A percentile compares a stretch with the other conserved stretches of the same genome.
Evolutionary conservation across 2,888 invertebrate genomes (phyloP).

Genomic region (Volucella zonaria): DNA sequence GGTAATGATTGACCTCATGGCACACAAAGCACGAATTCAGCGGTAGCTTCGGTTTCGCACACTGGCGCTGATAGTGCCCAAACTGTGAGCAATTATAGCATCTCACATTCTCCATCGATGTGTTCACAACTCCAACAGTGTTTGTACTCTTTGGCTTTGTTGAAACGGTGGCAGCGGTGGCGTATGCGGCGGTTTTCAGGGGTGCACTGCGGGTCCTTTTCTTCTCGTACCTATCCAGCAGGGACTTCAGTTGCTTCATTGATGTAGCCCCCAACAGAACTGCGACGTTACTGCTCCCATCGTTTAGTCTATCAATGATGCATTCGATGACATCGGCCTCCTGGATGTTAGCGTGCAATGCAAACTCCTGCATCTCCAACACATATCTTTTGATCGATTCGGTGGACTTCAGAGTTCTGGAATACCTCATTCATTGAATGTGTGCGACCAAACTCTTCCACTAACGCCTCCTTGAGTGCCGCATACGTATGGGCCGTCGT

Average conservation of each 20-base stretch:
- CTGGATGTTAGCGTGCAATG: conserved; percentile 10
- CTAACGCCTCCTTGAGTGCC: conserved; percentile 1
- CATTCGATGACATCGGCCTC: conserved; percentile 40
- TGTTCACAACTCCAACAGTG: neutral
- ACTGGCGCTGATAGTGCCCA: neutral
- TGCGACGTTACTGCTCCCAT: neutral
- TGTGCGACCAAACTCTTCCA: conserved; percentile 26
- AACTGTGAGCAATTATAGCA: neutral
- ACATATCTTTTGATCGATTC: conserved; percentile 42
- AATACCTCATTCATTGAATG: conserved; percentile 24
- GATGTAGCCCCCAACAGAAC: neutral
- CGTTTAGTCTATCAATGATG: neutral
- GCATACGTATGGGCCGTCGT: no score
- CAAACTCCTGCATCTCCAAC: conserved; percentile 51
- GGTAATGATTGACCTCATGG: neutral
- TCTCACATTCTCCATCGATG: neutral
- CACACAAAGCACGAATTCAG: neutral
- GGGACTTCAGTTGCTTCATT: neutral
- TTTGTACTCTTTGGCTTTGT: neutral
- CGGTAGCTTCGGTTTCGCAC: neutral
- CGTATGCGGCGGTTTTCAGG: neutral
- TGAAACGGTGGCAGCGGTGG: neutral
- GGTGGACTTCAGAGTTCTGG: neutral
- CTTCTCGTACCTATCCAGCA: neutral
- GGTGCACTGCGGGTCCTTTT: neutral